These are phyloP conservation scores for Echinops telfairi DNA, from an alignment of 2,113 vertebrate species.

Conservation along the genomic window DNA sequence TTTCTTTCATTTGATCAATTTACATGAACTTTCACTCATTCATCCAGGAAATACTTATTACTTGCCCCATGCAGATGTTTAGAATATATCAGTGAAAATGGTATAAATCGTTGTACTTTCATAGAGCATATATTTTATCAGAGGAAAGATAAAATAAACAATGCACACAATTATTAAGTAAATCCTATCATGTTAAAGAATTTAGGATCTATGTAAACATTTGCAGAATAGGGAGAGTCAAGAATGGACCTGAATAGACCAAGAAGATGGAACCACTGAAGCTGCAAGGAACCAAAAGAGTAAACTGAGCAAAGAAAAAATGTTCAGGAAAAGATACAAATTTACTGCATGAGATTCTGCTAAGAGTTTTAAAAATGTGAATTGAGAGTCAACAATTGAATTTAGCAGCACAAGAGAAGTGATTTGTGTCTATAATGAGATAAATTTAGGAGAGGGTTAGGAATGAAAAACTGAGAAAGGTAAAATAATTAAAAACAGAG, in stretches of 20 bases:
- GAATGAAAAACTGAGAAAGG: too few relatives aligned
- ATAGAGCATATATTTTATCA: background rate
- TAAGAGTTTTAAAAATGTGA: too few relatives aligned
- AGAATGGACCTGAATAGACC: background rate
- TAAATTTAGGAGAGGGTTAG: too few relatives aligned
- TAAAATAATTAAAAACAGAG: too few relatives aligned
- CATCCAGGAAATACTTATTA: constrained; percentile 9
- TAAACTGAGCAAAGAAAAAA: too few relatives aligned
- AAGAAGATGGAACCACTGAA: too few relatives aligned
- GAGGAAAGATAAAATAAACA: background rate
- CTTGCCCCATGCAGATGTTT: background rate
- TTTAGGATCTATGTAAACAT: background rate
- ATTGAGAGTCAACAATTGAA: too few relatives aligned
- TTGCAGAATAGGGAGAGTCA: background rate
- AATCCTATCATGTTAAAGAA: background rate
- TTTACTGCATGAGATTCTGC: too few relatives aligned
- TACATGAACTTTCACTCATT: background rate
- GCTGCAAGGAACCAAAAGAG: too few relatives aligned
- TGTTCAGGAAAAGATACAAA: too few relatives aligned
- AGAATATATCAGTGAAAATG: background rate
- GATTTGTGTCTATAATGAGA: too few relatives aligned
- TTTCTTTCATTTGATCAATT: background rate
- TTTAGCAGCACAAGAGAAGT: too few relatives aligned
- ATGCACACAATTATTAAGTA: background rate
- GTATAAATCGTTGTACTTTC: background rate